phyloP scores from a whole-genome alignment of 1,140 invertebrate genomes.

The Brachionus calyciflorus region DNA sequence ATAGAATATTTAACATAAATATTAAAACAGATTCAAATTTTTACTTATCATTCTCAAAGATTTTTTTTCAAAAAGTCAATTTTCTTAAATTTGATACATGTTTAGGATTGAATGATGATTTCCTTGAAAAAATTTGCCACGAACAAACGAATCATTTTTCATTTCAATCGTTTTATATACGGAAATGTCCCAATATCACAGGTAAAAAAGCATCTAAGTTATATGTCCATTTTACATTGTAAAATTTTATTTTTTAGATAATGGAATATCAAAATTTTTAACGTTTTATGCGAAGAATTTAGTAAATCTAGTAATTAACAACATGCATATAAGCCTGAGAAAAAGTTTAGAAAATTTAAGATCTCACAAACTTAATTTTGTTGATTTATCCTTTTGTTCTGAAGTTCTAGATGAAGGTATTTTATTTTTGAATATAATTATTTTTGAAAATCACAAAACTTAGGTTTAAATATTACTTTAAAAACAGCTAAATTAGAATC shows the following conservation, averaged over 20 bases:
- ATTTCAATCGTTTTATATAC: background rate
- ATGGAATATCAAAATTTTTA: background rate
- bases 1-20: no score
- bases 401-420: background rate
- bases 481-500: no score
- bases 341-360: background rate
- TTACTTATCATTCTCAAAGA: background rate
- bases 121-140: background rate
- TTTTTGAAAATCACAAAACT: no score
- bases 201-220: background rate
- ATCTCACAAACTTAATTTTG: background rate
- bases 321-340: background rate
- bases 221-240: background rate
- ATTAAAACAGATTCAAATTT: no score
- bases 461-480: no score
- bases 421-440: background rate
- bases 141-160: background rate
- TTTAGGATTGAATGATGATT: background rate
- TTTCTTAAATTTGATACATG: background rate
- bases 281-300: background rate
- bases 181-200: background rate
- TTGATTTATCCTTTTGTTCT: background rate
- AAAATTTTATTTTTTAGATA: background rate
- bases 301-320: background rate
- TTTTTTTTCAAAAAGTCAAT: background rate